Evolutionary conservation across 2,888 invertebrate species (phyloP), one percentile per base, ranked within the genome.

Genomic region (Leptopilina drosophilae): DNA sequence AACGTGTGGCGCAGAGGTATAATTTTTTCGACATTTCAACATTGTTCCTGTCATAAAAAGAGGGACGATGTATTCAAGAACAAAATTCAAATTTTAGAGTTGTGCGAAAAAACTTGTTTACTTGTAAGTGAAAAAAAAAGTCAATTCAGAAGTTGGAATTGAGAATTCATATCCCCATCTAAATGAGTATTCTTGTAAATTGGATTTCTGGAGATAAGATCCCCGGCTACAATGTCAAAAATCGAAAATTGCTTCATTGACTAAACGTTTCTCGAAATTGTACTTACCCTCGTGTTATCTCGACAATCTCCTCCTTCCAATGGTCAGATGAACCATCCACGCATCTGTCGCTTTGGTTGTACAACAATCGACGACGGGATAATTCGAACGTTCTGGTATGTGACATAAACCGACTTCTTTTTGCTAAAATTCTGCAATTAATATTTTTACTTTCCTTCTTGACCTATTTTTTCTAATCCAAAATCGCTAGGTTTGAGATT

Each of bases 221-320:
- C 83, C 77, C 49, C 73, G 78, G 78, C 66, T 76, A 69, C 42
- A 42, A 69, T 78, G 81, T 82, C 79, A 79, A 81, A 81, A 81
- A 82, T 82, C 81, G 81, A 81, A 81, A 81, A 82, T 82, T 82
- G 67, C 77, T 75, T 79, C 40, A 33, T 77, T 79, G 76, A 76
- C 76, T 77, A 40, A 73, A 78, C 78, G 73, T 73, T 64, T 56
- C 69, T 49, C 15, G 15, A 26, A 26, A 53, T 53, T 14, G 26
- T 9, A 1, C 49, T 49, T 76, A 67, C 78, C 80, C 77, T 64
- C 40, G 64, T 11, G 59, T 81, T 82, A 83, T 83, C 83, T 80
- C 40, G 33, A 79, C 9, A 20, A 83, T 83, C 82, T 80, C 73
- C 49, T 73, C 62, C 49, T 73, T 42, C 42, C 62, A 78, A 78